A percentile compares a stretch with the other conserved stretches of the same genome.
Evolutionary conservation across 23 tunicate species (phyloP).

Genomic region (Ciona savignyi): DNA sequence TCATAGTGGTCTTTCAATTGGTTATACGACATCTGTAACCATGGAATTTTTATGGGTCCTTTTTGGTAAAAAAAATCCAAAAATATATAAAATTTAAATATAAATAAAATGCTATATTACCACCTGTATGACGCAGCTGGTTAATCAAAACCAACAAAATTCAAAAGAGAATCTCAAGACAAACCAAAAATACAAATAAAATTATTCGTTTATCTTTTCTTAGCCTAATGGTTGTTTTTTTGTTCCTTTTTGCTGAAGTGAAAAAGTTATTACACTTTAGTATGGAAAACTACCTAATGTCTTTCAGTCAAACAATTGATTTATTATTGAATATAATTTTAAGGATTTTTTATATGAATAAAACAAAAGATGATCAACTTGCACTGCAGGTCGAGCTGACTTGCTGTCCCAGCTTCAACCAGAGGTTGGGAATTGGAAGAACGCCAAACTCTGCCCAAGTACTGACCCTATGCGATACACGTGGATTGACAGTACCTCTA

Average conservation of each 20-base stretch:
- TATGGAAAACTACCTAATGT: background rate
- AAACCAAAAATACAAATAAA: too few species aligned
- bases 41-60: too few species aligned
- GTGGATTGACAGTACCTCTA: background rate
- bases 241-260: background rate
- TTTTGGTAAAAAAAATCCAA: too few species aligned
- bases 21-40: too few species aligned
- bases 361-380: background rate
- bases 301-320: background rate
- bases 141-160: too few species aligned
- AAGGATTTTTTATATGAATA: background rate
- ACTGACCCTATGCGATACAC: constrained; percentile 56
- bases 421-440: constrained; percentile 46
- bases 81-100: too few species aligned
- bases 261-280: background rate
- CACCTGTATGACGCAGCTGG: too few species aligned
- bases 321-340: background rate
- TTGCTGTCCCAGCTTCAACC: constrained; percentile 46
- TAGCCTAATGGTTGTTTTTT: background rate
- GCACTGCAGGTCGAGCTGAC: constrained; percentile 50
- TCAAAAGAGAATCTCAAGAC: too few species aligned
- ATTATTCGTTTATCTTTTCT: background rate
- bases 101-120: too few species aligned
- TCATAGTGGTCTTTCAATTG: too few species aligned
- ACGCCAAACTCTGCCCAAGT: constrained; percentile 47